Conservation (phyloP, 2,888 invertebrate species). For the Palloptera scutellata region DNA sequence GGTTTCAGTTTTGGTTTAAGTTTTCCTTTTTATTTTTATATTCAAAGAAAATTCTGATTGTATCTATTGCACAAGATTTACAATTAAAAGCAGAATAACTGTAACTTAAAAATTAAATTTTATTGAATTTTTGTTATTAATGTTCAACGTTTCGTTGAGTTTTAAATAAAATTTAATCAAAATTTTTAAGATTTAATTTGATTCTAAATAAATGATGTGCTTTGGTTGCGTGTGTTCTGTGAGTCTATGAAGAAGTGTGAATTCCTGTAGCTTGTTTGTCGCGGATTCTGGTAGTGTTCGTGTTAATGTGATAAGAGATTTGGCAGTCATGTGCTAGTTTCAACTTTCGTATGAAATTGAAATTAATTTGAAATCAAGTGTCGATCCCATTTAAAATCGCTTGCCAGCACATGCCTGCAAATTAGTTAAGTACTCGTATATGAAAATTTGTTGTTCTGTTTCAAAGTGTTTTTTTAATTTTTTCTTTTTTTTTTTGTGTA, state of each 20-base stretch:
- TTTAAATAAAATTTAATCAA: constrained; percentile 27
- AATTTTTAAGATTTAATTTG: constrained; percentile 30
- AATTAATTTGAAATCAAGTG: too few species aligned
- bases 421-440: too few species aligned
- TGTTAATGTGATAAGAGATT: too few species aligned
- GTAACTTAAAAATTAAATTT: constrained; percentile 62
- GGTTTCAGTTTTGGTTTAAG: constrained; percentile 7
- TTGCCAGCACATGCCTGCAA: too few species aligned
- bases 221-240: constrained; percentile 27
- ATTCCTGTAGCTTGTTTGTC: constrained; percentile 41
- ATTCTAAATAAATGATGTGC: constrained; percentile 51
- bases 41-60: constrained; percentile 64
- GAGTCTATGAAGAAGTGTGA: neutral
- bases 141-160: constrained; percentile 34
- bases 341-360: too few species aligned
- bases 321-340: too few species aligned
- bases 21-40: constrained; percentile 45
- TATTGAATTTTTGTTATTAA: constrained; percentile 35
- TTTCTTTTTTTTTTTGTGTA: constrained; percentile 45
- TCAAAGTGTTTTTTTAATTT: neutral
- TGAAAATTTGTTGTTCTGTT: neutral
- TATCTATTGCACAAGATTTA: constrained; percentile 65
- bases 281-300: neutral
- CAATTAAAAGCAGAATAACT: constrained; percentile 65
- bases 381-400: too few species aligned